These are phyloP conservation scores for Drosophila kanekoi DNA, from an alignment of 2,888 invertebrate genomes.

Conservation along the genomic window DNA sequence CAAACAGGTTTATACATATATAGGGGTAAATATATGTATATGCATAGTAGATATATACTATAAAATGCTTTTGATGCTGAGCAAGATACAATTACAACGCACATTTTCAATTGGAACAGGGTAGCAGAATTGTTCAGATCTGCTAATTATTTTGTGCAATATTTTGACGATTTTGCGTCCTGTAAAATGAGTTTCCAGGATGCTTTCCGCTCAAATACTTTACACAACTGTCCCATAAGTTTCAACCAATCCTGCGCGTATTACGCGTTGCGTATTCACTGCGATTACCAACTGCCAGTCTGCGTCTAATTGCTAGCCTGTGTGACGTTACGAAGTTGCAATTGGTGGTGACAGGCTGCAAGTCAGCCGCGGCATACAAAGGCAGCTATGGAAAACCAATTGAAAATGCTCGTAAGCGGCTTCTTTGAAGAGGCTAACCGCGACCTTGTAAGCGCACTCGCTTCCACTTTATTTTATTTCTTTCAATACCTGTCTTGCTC, in stretches of 20 bases:
- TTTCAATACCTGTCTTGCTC: background rate
- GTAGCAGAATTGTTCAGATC: no score
- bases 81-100: no score
- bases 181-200: no score
- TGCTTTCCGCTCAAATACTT: slow-evolving; percentile 10
- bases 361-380: slow-evolving; percentile 50
- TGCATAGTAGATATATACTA: no score
- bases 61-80: no score
- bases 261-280: slow-evolving; percentile 60
- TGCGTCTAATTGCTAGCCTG: slow-evolving; percentile 10
- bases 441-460: slow-evolving; percentile 54
- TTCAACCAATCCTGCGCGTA: slow-evolving; percentile 10
- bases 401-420: slow-evolving; percentile 59
- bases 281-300: slow-evolving; percentile 27
- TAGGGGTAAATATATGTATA: no score
- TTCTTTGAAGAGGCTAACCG: slow-evolving; percentile 54
- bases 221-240: slow-evolving; percentile 12
- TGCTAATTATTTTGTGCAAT: no score
- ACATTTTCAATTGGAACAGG: no score
- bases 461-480: background rate
- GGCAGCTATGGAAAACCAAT: slow-evolving; percentile 49
- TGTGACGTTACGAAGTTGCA: slow-evolving; percentile 20
- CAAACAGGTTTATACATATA: no score
- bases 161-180: no score
- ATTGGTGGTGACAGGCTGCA: slow-evolving; percentile 47